Evolutionary conservation across 2,797 vertebrate genomes (phyloP).

Genomic region (Numenius phaeopus): DNA sequence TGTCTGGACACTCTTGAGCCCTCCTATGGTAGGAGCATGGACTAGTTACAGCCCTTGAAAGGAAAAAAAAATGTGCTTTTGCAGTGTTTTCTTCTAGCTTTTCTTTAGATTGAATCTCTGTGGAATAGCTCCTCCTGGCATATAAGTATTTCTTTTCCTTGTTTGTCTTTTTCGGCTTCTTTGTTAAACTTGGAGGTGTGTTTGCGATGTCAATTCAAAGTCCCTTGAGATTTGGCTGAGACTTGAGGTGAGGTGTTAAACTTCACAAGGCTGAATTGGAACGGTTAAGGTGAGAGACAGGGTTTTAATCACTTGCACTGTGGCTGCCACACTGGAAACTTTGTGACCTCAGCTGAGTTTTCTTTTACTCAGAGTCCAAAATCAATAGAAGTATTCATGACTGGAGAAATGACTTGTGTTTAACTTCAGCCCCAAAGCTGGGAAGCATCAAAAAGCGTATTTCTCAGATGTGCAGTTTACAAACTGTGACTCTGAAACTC

Average conservation of each 20-base stretch:
- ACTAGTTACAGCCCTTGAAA: conserved; percentile 31
- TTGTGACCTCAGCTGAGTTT: conserved; percentile 66
- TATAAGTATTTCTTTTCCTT: conserved; percentile 50
- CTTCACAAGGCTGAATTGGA: conserved; percentile 70
- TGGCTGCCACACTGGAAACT: conserved; percentile 57
- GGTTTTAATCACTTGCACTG: conserved; percentile 76
- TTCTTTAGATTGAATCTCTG: conserved; percentile 44
- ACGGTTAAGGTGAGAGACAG: conserved; percentile 75
- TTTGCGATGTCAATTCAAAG: conserved; percentile 76
- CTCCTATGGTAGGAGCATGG: background rate
- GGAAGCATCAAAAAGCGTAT: conserved; percentile 26
- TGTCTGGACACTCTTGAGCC: conserved; percentile 66
- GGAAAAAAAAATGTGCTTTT: background rate
- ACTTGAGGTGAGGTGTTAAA: conserved; percentile 77
- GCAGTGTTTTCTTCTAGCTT: conserved; percentile 57
- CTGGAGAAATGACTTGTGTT: conserved; percentile 35
- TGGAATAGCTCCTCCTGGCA: conserved; percentile 39
- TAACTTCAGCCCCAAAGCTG: conserved; percentile 53
- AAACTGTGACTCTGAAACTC: conserved; percentile 11
- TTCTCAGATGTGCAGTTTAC: conserved; percentile 37
- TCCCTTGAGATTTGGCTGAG: conserved; percentile 60
- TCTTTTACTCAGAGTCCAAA: conserved; percentile 63
- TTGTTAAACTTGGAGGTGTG: conserved; percentile 78
- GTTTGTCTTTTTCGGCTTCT: conserved; percentile 60
- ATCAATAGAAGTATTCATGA: conserved; percentile 75